These are phyloP conservation scores for Microcebus griseorufus DNA, from an alignment of 2,113 vertebrate species.

Conservation along the genomic window DNA sequence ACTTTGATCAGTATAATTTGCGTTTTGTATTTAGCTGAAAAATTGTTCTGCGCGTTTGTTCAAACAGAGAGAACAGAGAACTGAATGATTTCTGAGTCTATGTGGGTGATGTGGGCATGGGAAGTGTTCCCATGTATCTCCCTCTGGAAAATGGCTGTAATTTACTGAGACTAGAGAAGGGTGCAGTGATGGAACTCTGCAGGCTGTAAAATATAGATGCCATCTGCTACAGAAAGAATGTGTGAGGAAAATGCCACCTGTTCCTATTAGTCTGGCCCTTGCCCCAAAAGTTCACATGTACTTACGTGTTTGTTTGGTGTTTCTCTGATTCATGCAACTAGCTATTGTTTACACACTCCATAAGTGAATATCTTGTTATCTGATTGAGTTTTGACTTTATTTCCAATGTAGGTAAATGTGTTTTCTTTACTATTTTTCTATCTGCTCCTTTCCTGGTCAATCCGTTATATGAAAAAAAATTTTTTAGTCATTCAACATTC, in stretches of 20 bases:
- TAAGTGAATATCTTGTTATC: neutral
- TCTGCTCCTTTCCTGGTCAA: neutral
- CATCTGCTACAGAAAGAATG: slow-evolving; percentile 29
- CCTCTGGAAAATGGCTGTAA: neutral
- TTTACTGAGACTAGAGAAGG: neutral
- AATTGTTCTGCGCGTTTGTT: neutral
- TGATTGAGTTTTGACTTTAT: neutral
- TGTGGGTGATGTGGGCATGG: neutral
- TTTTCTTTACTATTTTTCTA: slow-evolving; percentile 25
- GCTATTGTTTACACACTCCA: neutral
- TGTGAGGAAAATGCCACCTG: slow-evolving; percentile 28
- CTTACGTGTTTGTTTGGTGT: neutral
- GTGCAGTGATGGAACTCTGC: neutral
- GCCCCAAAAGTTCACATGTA: neutral
- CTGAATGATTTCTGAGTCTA: neutral
- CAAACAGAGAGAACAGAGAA: neutral
- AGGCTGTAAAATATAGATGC: neutral
- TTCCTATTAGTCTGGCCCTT: neutral
- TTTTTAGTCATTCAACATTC: neutral
- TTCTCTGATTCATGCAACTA: slow-evolving; percentile 8
- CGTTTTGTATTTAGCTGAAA: neutral
- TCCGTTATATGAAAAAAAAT: neutral
- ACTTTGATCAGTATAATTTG: neutral
- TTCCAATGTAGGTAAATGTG: neutral
- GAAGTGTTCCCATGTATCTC: neutral